These are phyloP conservation scores for Eudasyphora cyanicolor DNA, from an alignment of 2,888 invertebrate genomes.

Conservation along the genomic window DNA sequence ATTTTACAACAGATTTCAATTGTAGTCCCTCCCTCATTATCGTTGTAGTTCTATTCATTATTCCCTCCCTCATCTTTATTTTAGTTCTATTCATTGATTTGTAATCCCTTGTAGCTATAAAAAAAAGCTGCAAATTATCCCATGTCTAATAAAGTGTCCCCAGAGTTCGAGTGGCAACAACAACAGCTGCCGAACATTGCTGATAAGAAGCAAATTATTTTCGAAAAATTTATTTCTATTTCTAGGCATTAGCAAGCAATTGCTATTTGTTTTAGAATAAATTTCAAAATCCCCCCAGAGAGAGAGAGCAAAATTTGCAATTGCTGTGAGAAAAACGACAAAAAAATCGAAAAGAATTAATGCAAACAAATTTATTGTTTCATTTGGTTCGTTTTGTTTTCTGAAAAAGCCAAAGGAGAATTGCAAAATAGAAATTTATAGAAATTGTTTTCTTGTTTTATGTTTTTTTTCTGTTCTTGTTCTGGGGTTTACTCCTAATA, in stretches of 20 bases:
- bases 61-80: too few relatives aligned
- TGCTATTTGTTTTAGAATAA: not conserved
- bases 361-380: conserved; percentile 3
- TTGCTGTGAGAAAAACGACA: too few relatives aligned
- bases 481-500: not conserved
- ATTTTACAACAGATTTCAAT: too few relatives aligned
- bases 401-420: conserved; percentile 33
- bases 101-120: too few relatives aligned
- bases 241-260: not conserved
- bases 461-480: too few relatives aligned
- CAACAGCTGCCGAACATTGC: not conserved
- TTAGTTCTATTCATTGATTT: too few relatives aligned
- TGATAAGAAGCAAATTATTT: not conserved
- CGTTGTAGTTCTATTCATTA: too few relatives aligned
- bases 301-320: not conserved
- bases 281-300: not conserved
- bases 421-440: conserved; percentile 33
- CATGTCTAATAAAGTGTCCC: not conserved
- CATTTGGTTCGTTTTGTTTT: conserved; percentile 34
- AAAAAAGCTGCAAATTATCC: not conserved
- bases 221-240: not conserved
- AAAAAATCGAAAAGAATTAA: not conserved
- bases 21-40: too few relatives aligned
- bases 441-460: not conserved
- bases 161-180: not conserved